Evolutionary conservation across 2,888 invertebrate species (phyloP), one percentile per base, ranked within the genome.

Genomic region (Leptopterna dolabrata): DNA sequence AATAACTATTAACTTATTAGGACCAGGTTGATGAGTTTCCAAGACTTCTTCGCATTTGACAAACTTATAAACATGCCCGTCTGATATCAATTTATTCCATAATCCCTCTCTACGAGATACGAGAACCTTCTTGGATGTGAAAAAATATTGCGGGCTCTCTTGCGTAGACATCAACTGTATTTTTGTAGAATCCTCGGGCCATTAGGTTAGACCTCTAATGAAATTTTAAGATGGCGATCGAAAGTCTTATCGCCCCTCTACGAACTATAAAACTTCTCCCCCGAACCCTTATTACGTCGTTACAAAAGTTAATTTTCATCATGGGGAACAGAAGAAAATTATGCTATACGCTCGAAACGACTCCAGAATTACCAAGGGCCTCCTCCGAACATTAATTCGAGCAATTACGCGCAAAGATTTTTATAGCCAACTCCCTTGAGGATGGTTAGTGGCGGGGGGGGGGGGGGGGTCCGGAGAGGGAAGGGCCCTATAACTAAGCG

Each of bases 341-440:
- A 78, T 78, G 78, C 78, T 78, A 27, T 45, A 55, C 81, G 83
- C 14, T 36, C 83, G 41, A 27, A 83, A 83, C 43, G 63, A 41
- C 83, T 43, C 36, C 41, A 29, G 83, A 83, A 83, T 83, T 70
- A 70, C 70, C 70, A 83, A 70, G 63, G 78, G 78, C 70, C 71
- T 55, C 47, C 43, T 70, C 27, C 45, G 85, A 47, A 71, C 85
- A 85, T 85, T 76, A 76, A 85, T 85, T 71, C 85, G 71, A 85
- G 85, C 85, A 85, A 85, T 85, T 85, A 85, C 83, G 71, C 47
- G 85, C 71, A 45, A 76, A 76, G 85, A 85, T 85, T 85, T 85
- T 85, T 85, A 85, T 85, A 45, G 85, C 85, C 76, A 36, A 45
- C 78, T 45, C 41, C 78, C 45, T 45, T 43, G 41, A 27, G 78